Conservation (phyloP, 2,888 invertebrate species). For the Folsomia candida region DNA sequence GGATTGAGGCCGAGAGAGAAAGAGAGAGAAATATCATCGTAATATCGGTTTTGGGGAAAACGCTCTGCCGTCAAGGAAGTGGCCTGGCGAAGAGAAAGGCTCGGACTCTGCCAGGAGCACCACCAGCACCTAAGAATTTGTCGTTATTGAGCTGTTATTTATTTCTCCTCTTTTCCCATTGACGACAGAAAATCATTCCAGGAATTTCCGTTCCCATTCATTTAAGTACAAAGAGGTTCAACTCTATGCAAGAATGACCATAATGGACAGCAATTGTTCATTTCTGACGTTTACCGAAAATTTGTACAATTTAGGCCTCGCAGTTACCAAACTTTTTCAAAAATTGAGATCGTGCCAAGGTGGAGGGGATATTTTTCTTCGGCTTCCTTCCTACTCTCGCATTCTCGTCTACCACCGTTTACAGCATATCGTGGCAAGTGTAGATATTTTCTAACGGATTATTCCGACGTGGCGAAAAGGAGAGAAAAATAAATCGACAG, state of each 20-base stretch:
- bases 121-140: slow-evolving; percentile 38
- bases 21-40: slow-evolving; percentile 7
- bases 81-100: slow-evolving; percentile 6
- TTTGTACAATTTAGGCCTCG: slow-evolving; percentile 48
- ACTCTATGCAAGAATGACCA: slow-evolving; percentile 51
- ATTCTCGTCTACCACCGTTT: no score
- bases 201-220: slow-evolving; percentile 45
- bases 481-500: background rate
- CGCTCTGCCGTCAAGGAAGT: slow-evolving; percentile 9
- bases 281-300: slow-evolving; percentile 50
- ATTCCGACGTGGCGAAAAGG: background rate
- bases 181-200: slow-evolving; percentile 50
- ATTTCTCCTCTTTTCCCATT: slow-evolving; percentile 49
- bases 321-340: slow-evolving; percentile 45
- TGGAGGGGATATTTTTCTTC: slow-evolving; percentile 45
- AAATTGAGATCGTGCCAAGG: slow-evolving; percentile 50
- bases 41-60: background rate
- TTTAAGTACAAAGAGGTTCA: slow-evolving; percentile 42
- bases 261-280: slow-evolving; percentile 51
- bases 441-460: no score
- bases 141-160: slow-evolving; percentile 50
- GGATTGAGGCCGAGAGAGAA: background rate
- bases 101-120: slow-evolving; percentile 21
- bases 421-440: no score
- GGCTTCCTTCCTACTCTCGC: background rate